Base-by-base conservation (phyloP, 2,888 invertebrate genomes). In the Caenorhabditis zanzibari region DNA sequence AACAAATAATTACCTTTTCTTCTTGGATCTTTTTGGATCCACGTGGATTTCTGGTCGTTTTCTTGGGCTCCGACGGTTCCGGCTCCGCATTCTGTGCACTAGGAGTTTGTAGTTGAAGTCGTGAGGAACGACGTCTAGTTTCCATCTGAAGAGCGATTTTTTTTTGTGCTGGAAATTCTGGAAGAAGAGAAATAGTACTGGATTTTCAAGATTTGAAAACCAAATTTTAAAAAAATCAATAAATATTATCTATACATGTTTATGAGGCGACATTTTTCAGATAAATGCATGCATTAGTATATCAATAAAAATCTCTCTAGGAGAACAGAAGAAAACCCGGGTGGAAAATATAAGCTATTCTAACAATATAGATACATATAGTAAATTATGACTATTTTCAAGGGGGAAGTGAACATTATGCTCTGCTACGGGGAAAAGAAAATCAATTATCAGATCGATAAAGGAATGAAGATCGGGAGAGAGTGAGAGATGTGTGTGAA, bases 121-220 rank as follows among this genome's bases (percentile, higher is more conserved):
- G 71, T 58, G 58, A 26, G 3, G 71, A 71, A 58, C 71, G 71
- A 28, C 71, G 41, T 56, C 71, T 38, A 22, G 58, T 71, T 71
- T 71, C 71, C 71, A 71, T 71, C 41, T 69, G 52, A 54, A 68
- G n/a, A n/a, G n/a, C n/a, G n/a, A n/a, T n/a, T n/a, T 64, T n/a
- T 38, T 61, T 19, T 41, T 10, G 3, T 14, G 22, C 7, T 19
- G 10, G 4, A 66, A 32, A 35, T 35, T 38, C 38, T 38, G 38
- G 12, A 22, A 16, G 44, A 16, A 6, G 12, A 26, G 24, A 64
- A 47, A 47, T 44, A 58, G 4, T 6, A 14, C 10, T 22, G 52
- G 24, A 22, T 22, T 54, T 54, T 49, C 49, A 26, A 54, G 2
- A 19, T n/a, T n/a, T 47, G 47, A 19, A 19, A 19, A 19, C n/a